Base-by-base conservation (phyloP, 2,888 invertebrate species). In the Mimachlamys varia region DNA sequence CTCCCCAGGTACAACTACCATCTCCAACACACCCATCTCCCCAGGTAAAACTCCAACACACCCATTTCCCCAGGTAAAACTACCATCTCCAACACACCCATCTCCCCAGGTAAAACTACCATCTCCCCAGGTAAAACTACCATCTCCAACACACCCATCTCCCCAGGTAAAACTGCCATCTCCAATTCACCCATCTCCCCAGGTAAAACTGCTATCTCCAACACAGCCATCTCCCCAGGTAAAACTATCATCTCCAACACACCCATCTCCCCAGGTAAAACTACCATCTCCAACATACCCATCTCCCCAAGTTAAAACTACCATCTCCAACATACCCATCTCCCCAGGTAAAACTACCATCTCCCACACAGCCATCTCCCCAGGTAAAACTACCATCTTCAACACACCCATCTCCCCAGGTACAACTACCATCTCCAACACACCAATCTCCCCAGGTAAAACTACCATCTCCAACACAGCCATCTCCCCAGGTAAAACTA, bases 341-440 rank as follows among this genome's bases (percentile, higher is more conserved):
- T 89, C 89, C 38, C 33, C 55, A 58, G 89, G 89, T 89, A 88
- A 88, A 87, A 87, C 76, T 87, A 87, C 38, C 87, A 89, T 50
- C 50, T 27, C 33, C 19, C 13, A 38, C 58, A 89, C 58, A 37
- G 19, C 38, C 44, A 53, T 53, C 53, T 53, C 5, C 53, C 53
- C 89, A 38, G 27, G 53, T 55, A 44, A 44, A 44, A 90, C 49
- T 37, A 33, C 49, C 38, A 50, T 50, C 50, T 27, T 53, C 53
- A 15, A 15, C 27, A 90, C 88, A 44, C 88, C 27, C 19, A 27
- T 53, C 53, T 53, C 53, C 13, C 53, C 53, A 53, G 53, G 53
- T 2, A 53, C 5, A 17, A 53, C 13, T 19, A 53, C 53, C 53
- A 53, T 53, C 19, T 53, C 53, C 19, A 53, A 53, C 53, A 53